Conservation (phyloP, 2,888 invertebrate species). For the Acheta domesticus region DNA sequence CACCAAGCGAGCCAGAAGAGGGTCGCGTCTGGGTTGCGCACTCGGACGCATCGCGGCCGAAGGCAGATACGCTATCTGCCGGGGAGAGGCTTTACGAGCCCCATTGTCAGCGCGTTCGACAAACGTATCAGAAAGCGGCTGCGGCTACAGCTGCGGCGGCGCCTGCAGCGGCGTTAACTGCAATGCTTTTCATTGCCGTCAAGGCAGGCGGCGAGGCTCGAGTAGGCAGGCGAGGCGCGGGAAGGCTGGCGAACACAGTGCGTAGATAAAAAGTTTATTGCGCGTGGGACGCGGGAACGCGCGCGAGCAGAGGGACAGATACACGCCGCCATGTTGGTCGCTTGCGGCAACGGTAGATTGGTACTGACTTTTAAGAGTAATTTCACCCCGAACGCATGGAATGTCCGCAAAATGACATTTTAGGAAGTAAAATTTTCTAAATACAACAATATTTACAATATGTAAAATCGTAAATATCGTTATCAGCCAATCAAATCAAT, state of each 20-base stretch:
- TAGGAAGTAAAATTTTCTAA: too few species aligned
- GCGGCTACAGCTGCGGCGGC: background rate
- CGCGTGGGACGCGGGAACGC: background rate
- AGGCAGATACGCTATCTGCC: background rate
- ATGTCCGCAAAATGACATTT: too few species aligned
- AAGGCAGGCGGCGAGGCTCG: background rate
- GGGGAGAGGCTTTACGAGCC: background rate
- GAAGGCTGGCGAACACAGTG: background rate
- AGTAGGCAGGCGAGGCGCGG: background rate
- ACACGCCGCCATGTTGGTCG: too few species aligned
- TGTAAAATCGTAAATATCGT: too few species aligned
- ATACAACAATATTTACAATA: too few species aligned
- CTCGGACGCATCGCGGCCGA: background rate
- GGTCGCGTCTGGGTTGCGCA: too few species aligned
- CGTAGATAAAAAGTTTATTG: background rate
- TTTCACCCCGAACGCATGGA: too few species aligned
- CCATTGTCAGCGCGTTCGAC: background rate
- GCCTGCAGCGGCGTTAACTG: background rate
- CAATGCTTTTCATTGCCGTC: background rate
- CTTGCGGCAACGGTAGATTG: too few species aligned
- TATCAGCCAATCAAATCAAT: too few species aligned
- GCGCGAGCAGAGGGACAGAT: too few species aligned
- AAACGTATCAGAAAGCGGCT: background rate
- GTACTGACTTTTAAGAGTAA: too few species aligned
- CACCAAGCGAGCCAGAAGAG: too few species aligned